A percentile compares a stretch with the other conserved stretches of the same genome.
phyloP scores from a whole-genome alignment of 2,888 invertebrate species.

The Netelia fuscicornis region DNA sequence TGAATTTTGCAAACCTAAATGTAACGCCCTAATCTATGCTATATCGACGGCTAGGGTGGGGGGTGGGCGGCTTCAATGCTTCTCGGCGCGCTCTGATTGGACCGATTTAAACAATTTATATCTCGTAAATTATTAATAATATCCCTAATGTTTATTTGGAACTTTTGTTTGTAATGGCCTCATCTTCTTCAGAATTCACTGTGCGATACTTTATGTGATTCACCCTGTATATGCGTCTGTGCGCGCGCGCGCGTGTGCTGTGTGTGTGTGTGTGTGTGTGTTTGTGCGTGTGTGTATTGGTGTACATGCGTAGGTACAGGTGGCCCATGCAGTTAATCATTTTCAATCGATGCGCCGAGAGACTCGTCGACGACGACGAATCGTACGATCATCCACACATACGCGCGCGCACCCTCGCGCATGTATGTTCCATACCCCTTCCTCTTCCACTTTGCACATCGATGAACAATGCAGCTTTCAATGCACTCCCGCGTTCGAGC shows the following conservation, averaged over 20 bases:
- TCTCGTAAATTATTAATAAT: too few species aligned
- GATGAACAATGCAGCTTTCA: conserved; percentile 59
- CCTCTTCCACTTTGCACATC: conserved; percentile 35
- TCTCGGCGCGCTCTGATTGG: too few species aligned
- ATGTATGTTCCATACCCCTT: conserved; percentile 12
- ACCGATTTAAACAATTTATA: too few species aligned
- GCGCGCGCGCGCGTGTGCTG: too few species aligned
- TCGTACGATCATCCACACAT: background rate
- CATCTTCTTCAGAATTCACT: too few species aligned
- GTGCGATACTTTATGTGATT: too few species aligned
- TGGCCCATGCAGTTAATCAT: conserved; percentile 44
- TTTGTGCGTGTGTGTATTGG: background rate
- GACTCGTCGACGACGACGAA: conserved; percentile 24
- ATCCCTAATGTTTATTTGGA: too few species aligned
- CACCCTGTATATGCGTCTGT: background rate
- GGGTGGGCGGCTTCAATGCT: too few species aligned
- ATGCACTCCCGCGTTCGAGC: conserved; percentile 42
- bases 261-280: background rate
- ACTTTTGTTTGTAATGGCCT: too few species aligned
- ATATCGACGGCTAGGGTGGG: too few species aligned
- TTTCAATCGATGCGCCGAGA: conserved; percentile 46
- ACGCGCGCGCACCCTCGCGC: background rate
- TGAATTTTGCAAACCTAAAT: too few species aligned
- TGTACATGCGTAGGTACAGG: background rate
- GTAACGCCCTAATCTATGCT: too few species aligned